Conservation (phyloP, 1,140 invertebrate genomes). For the Gonatopus flavifemur region DNA sequence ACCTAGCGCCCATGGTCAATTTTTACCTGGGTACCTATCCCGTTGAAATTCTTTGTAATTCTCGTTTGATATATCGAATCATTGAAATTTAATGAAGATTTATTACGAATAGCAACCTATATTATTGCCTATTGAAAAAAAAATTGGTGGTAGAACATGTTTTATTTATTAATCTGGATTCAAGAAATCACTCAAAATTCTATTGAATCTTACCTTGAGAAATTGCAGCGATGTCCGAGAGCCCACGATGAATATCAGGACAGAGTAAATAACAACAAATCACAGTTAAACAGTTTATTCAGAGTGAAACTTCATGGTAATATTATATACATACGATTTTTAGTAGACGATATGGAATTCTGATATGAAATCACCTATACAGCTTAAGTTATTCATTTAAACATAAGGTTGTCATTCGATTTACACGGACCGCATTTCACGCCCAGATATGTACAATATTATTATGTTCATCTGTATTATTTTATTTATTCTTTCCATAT, state of each 20-base stretch:
- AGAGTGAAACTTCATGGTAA: slow-evolving; percentile 50
- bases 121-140: no score
- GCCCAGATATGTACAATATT: slow-evolving; percentile 28
- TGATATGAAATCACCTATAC: slow-evolving; percentile 48
- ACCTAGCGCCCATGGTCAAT: no score
- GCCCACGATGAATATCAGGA: background rate
- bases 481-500: no score
- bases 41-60: no score
- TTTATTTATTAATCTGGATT: no score
- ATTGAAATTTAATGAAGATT: no score
- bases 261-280: background rate
- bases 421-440: slow-evolving; percentile 34
- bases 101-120: no score
- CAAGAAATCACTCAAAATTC: no score
- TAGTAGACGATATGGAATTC: slow-evolving; percentile 47
- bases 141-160: no score
- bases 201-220: no score
- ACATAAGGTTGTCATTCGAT: slow-evolving; percentile 29
- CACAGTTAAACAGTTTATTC: slow-evolving; percentile 54
- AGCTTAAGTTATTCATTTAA: slow-evolving; percentile 31
- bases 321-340: slow-evolving; percentile 53
- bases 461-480: slow-evolving; percentile 28
- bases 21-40: no score
- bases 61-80: no score
- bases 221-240: background rate